Percentiles rank a stretch among this genome's conserved stretches.
Conservation (phyloP, 2,888 invertebrate genomes). For the Tenthredo amoena region DNA sequence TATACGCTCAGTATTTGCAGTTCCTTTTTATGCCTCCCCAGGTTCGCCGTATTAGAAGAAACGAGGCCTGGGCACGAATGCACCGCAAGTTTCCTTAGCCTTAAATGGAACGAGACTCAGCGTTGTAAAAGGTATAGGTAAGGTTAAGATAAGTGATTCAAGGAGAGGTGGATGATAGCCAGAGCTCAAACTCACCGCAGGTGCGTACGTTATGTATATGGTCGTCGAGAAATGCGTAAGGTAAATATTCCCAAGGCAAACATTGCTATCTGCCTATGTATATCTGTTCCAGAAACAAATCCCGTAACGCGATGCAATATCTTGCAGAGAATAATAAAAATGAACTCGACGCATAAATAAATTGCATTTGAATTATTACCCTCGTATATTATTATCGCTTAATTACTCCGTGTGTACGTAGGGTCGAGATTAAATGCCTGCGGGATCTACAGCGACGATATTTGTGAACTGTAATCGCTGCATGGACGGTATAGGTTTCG, state of each 20-base stretch:
- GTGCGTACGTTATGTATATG: neutral
- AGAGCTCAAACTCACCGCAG: slow-evolving; percentile 27
- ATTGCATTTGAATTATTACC: neutral
- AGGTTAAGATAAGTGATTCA: neutral
- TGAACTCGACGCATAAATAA: neutral
- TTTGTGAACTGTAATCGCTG: neutral
- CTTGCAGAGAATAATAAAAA: neutral
- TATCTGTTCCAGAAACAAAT: slow-evolving; percentile 37
- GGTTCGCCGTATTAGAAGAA: slow-evolving; percentile 22
- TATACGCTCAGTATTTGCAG: neutral
- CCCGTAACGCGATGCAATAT: neutral
- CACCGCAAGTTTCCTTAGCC: slow-evolving; percentile 25
- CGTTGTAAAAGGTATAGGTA: slow-evolving; percentile 30
- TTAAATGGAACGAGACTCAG: slow-evolving; percentile 25
- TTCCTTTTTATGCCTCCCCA: neutral
- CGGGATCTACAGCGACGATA: neutral
- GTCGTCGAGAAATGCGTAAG: slow-evolving; percentile 10
- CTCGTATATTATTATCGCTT: neutral
- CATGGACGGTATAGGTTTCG: neutral
- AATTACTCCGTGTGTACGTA: neutral
- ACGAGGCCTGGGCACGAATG: neutral
- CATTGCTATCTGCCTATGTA: neutral
- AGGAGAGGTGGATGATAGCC: slow-evolving; percentile 20
- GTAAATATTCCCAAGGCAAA: slow-evolving; percentile 27
- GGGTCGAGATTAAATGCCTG: neutral